Evolutionary conservation across 2,888 invertebrate genomes (phyloP).

Genomic region (Choristoneura rosaceana): DNA sequence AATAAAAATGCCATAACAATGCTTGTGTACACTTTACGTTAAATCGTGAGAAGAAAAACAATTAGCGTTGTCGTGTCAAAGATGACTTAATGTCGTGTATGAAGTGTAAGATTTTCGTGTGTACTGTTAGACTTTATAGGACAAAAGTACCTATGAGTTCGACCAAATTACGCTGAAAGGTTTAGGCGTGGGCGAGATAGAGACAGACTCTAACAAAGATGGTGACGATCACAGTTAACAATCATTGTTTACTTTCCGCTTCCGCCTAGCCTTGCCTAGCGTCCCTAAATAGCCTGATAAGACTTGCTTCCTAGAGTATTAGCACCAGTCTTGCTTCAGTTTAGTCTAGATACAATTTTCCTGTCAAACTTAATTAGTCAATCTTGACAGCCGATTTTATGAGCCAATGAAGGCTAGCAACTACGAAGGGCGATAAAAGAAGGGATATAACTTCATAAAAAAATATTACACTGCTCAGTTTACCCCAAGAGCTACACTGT

Average conservation of each 20-base stretch:
- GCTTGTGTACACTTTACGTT: neutral
- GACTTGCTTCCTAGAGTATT: neutral
- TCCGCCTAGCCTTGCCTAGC: neutral
- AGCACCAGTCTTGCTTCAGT: neutral
- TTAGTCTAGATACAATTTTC: neutral
- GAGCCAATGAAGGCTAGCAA: neutral
- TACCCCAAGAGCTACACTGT: constrained; percentile 27
- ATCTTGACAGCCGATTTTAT: constrained; percentile 4
- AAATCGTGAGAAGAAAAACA: constrained; percentile 24
- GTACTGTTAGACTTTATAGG: neutral
- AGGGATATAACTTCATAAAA: constrained; percentile 33
- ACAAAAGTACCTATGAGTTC: neutral
- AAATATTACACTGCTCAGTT: constrained; percentile 29
- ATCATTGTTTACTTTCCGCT: neutral
- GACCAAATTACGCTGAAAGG: neutral
- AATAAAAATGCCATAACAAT: constrained; percentile 33
- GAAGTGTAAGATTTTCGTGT: constrained; percentile 10
- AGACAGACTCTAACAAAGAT: neutral
- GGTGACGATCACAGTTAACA: neutral
- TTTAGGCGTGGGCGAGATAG: neutral
- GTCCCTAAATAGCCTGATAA: neutral
- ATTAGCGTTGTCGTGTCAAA: constrained; percentile 31
- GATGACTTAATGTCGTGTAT: neutral
- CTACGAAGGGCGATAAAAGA: constrained; percentile 15
- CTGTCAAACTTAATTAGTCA: neutral